Conservation (phyloP, 2,113 vertebrate species). For the Leptobrachium ailaonicum region DNA sequence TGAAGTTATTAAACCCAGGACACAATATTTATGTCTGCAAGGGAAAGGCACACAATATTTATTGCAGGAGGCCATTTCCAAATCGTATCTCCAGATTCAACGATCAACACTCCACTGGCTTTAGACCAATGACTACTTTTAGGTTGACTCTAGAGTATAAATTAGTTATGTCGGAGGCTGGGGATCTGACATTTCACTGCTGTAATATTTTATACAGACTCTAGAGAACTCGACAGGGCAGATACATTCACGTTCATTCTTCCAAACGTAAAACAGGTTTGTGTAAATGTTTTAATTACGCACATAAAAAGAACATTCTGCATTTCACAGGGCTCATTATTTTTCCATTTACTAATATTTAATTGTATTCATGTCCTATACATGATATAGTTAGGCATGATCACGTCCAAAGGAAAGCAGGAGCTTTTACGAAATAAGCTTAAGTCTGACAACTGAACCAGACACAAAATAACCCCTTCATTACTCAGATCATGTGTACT, state of each 20-base stretch:
- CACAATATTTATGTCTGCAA: conserved; percentile 43
- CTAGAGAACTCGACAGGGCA: conserved; percentile 3
- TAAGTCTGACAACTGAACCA: too few species aligned
- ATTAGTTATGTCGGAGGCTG: conserved; percentile 24
- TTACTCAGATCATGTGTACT: too few species aligned
- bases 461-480: too few species aligned
- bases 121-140: conserved; percentile 39
- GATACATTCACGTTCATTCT: conserved; percentile 4
- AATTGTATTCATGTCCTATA: too few species aligned
- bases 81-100: conserved; percentile 44
- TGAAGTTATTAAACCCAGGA: conserved; percentile 43
- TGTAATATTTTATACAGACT: conserved; percentile 23
- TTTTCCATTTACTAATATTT: too few species aligned
- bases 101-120: conserved; percentile 38
- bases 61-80: conserved; percentile 40
- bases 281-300: too few species aligned
- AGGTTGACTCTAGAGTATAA: conserved; percentile 45
- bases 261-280: background rate
- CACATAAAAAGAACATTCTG: too few species aligned
- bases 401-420: too few species aligned
- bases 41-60: conserved; percentile 44
- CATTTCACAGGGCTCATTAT: too few species aligned
- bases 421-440: too few species aligned
- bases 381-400: too few species aligned
- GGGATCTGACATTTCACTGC: conserved; percentile 19